Evolutionary conservation across 2,113 vertebrate genomes (phyloP).

Genomic region (Myxocyprinus asiaticus): DNA sequence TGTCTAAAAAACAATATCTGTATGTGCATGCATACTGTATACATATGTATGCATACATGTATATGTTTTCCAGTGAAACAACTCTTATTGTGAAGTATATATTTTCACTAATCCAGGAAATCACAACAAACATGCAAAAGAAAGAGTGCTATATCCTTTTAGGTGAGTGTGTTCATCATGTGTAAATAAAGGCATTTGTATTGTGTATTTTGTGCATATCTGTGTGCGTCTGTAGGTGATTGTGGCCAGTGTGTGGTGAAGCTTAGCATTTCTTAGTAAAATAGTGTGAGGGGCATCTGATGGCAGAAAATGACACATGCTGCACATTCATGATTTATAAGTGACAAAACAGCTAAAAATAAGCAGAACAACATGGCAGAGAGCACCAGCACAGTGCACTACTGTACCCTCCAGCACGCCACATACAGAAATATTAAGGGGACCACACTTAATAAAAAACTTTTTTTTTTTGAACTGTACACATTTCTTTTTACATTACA

Average conservation of each 20-base stretch:
- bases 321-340: slow-evolving; percentile 53
- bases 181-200: not conserved
- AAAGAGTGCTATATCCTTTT: no score
- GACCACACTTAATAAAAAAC: no score
- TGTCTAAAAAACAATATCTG: not conserved
- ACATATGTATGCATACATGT: no score
- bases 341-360: slow-evolving; percentile 55
- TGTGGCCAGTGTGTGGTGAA: slow-evolving; percentile 9
- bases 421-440: not conserved
- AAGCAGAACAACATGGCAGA: slow-evolving; percentile 19
- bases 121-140: no score
- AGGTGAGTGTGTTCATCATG: not conserved
- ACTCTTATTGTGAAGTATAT: no score
- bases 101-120: not conserved
- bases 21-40: not conserved
- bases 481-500: no score
- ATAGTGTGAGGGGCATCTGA: slow-evolving; percentile 6
- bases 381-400: not conserved
- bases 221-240: not conserved
- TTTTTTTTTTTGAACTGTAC: no score
- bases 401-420: no score
- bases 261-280: slow-evolving; percentile 36
- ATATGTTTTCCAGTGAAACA: no score
- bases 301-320: slow-evolving; percentile 27
- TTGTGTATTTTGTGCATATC: not conserved